Evolutionary conservation across 1,140 invertebrate genomes (phyloP), one percentile per base, ranked within the genome.

Genomic region (Chionoecetes opilio): DNA sequence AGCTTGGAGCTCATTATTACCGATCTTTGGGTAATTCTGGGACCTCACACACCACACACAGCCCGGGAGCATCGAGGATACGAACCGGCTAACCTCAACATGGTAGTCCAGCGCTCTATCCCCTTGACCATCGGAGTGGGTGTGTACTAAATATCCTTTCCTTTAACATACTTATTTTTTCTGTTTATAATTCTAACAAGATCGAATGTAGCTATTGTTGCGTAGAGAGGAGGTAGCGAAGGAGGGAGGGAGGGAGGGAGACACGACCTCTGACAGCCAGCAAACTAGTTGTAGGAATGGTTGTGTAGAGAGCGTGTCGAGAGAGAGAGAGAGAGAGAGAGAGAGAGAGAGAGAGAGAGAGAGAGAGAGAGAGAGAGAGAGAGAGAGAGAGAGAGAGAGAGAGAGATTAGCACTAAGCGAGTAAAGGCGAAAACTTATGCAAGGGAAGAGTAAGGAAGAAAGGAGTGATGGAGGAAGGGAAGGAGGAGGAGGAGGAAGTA

Each of bases 291-390:
- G 26, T 6, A 75, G 63, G 63, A 75, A 75, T 75, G 63, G 11
- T 21, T 75, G 63, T n/a, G 53, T 26, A 63, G 53, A 63, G 53
- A 63, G 53, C 53, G 53, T 63, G 53, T 63, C 53, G 63, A 75
- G 63, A 75, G 63, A 75, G 63, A 75, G 63, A 75, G 63, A 75
- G 63, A 75, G 63, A 75, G 63, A 75, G 63, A 75, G 63, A 75
- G 63, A 75, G 63, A 75, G 63, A 75, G 63, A 75, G 63, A 75
- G 63, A 75, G 63, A 75, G 63, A 75, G 63, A 75, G 63, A 75
- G 63, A 75, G 63, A 75, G 63, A 75, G 63, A 75, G 63, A 75
- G 63, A 75, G 63, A 75, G 63, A 75, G 63, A 75, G 63, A 75
- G 63, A 75, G 63, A 75, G 63, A 75, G 63, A 75, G 63, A 75